Conservation (phyloP, 2,888 invertebrate species). For the Drosophila setosimentum region DNA sequence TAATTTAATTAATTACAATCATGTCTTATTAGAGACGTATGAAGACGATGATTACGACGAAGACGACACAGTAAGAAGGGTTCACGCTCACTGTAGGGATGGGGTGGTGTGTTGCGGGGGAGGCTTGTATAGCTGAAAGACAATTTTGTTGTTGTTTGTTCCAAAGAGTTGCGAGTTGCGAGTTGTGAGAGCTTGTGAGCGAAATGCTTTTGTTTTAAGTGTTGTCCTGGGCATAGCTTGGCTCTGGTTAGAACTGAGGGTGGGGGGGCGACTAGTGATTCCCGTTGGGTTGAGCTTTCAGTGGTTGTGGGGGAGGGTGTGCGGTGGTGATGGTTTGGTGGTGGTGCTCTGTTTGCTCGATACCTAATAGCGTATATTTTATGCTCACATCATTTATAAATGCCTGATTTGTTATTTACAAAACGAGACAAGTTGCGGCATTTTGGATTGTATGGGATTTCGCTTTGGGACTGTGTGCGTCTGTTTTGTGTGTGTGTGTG, state of each 20-base stretch:
- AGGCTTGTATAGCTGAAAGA: conserved; percentile 15
- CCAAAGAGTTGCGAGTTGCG: conserved; percentile 57
- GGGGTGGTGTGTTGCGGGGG: background rate
- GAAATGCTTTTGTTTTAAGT: conserved; percentile 74
- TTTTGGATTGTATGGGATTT: conserved; percentile 63
- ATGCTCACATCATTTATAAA: conserved; percentile 85
- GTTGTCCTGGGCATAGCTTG: conserved; percentile 29
- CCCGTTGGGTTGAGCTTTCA: conserved; percentile 8
- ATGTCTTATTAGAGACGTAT: conserved; percentile 85
- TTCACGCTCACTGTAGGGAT: background rate
- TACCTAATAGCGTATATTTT: conserved; percentile 68
- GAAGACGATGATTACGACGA: conserved; percentile 67
- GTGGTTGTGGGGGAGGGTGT: conserved; percentile 1
- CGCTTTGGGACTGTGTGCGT: conserved; percentile 28
- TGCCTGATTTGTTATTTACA: conserved; percentile 85
- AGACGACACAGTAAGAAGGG: conserved; percentile 24
- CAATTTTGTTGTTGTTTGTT: conserved; percentile 24
- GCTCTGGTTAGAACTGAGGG: background rate
- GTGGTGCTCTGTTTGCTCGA: conserved; percentile 25
- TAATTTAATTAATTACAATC: conserved; percentile 86
- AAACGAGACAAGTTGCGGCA: conserved; percentile 82
- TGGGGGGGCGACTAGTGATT: conserved; percentile 4
- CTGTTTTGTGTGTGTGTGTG: conserved; percentile 44
- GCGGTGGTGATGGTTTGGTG: conserved; percentile 10
- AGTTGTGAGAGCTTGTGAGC: conserved; percentile 47